These are phyloP conservation scores for Myiozetetes cayanensis DNA, from an alignment of 2,113 vertebrate genomes.

Conservation along the genomic window DNA sequence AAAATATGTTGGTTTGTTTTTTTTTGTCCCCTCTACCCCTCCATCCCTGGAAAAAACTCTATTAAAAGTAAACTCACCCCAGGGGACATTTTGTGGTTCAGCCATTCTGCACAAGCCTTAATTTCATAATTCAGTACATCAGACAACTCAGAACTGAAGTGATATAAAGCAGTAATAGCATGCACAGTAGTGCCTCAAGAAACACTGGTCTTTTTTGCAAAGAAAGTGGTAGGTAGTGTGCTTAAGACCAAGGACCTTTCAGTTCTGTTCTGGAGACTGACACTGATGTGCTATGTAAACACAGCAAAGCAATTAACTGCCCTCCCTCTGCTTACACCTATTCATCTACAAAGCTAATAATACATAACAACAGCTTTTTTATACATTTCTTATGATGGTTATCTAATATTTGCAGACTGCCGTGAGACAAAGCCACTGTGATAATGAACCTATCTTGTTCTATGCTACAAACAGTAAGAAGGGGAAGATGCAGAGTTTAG, in stretches of 20 bases:
- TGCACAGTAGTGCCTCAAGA: not conserved
- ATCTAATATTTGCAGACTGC: not conserved
- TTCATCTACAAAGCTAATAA: not conserved
- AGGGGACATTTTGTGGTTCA: not conserved
- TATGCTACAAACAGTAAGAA: not conserved
- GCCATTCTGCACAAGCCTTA: constrained; percentile 5
- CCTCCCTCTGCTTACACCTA: not conserved
- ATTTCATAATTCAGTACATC: constrained; percentile 21
- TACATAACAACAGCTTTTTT: not conserved
- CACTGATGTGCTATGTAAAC: not conserved
- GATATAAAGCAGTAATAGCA: not conserved
- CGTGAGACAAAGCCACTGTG: not conserved
- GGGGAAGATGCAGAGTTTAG: not conserved
- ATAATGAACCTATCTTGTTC: not conserved
- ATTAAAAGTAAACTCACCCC: not conserved
- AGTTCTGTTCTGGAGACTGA: not conserved
- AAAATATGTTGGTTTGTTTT: not conserved
- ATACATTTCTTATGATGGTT: not conserved
- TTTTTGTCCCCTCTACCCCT: not conserved
- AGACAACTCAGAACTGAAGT: not conserved
- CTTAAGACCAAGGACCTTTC: not conserved
- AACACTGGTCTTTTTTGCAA: not conserved
- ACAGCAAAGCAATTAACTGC: not conserved
- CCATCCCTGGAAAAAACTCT: not conserved
- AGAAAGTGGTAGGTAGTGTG: not conserved